Conservation (phyloP, 1,140 invertebrate genomes). For the Holotrichia oblita region DNA sequence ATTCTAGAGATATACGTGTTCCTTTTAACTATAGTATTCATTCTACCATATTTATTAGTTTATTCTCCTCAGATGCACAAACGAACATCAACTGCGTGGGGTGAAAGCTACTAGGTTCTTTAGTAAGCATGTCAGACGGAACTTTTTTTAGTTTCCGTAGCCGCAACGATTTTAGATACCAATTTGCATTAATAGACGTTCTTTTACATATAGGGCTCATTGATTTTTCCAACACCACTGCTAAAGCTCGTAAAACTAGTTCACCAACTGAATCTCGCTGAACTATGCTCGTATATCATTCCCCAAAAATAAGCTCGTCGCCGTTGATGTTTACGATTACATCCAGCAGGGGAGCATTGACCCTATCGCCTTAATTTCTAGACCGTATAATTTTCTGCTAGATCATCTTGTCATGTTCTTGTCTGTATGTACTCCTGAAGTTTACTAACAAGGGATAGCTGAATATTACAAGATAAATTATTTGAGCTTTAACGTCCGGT, state of each 20-base stretch:
- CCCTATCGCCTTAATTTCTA: neutral
- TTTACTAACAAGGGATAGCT: neutral
- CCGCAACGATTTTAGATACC: neutral
- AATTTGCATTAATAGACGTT: neutral
- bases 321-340: neutral
- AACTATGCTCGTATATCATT: neutral
- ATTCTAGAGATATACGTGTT: too few species aligned
- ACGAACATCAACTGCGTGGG: neutral
- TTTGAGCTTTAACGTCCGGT: neutral
- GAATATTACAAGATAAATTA: neutral
- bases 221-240: neutral
- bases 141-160: neutral
- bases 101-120: neutral
- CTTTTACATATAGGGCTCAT: neutral
- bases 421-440: neutral
- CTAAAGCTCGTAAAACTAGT: neutral
- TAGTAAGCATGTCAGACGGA: neutral
- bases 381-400: constrained; percentile 16
- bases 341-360: neutral
- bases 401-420: constrained; percentile 6
- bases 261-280: neutral
- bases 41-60: too few species aligned
- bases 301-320: constrained; percentile 8
- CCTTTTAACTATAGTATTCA: too few species aligned
- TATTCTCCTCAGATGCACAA: neutral